phyloP scores from a whole-genome alignment of 1,140 invertebrate species.

The Phortica variegata region DNA sequence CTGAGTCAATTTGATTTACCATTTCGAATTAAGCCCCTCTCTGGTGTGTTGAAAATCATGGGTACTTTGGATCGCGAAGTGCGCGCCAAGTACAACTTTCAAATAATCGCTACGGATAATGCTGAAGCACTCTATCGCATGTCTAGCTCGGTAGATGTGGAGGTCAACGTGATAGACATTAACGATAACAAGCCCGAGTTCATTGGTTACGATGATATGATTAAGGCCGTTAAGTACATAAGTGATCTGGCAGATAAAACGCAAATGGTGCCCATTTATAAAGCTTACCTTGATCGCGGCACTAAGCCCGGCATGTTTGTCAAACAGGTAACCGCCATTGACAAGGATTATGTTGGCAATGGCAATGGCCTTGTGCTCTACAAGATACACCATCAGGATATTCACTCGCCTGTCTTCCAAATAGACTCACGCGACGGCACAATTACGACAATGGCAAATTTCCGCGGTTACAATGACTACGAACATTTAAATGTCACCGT shows the following conservation, averaged over 20 bases:
- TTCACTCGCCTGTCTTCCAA: constrained; percentile 66
- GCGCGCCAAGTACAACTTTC: constrained; percentile 70
- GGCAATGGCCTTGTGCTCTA: constrained; percentile 79
- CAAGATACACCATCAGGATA: constrained; percentile 66
- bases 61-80: constrained; percentile 79
- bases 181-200: constrained; percentile 78
- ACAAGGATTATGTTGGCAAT: constrained; percentile 80
- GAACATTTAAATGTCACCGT: constrained; percentile 69
- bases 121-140: constrained; percentile 63
- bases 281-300: constrained; percentile 69
- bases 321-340: constrained; percentile 75
- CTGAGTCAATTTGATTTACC: constrained; percentile 67
- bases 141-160: constrained; percentile 72
- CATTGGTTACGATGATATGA: constrained; percentile 68
- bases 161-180: constrained; percentile 76
- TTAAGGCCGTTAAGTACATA: constrained; percentile 40
- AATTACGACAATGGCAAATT: constrained; percentile 70
- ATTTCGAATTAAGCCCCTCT: constrained; percentile 72
- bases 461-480: constrained; percentile 65
- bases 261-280: constrained; percentile 65
- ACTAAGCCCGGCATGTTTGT: constrained; percentile 69
- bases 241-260: constrained; percentile 34
- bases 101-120: constrained; percentile 75
- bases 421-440: constrained; percentile 80
- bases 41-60: constrained; percentile 73